These are phyloP conservation scores for Lochmaea crataegi DNA, from an alignment of 2,888 invertebrate species.

Conservation along the genomic window DNA sequence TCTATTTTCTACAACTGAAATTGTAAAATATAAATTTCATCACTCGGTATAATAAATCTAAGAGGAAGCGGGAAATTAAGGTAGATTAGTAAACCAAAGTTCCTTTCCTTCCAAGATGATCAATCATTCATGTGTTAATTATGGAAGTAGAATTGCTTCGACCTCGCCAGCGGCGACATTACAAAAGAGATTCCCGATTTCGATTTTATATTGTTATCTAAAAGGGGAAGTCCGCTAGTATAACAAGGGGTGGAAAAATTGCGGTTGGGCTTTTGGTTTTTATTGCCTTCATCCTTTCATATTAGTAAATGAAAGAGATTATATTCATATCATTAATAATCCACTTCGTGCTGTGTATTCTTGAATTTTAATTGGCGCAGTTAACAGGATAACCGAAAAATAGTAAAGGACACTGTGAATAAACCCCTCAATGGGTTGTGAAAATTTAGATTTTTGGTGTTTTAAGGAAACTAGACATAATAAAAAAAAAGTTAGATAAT, in stretches of 20 bases:
- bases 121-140: conserved; percentile 47
- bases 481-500: no score
- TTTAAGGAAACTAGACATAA: no score
- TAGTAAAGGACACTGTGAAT: no score
- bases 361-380: neutral
- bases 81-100: conserved; percentile 37
- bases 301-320: conserved; percentile 6
- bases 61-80: conserved; percentile 35
- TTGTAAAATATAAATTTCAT: conserved; percentile 25
- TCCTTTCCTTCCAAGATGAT: conserved; percentile 40
- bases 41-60: conserved; percentile 37
- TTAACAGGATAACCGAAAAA: neutral
- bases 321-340: neutral
- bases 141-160: conserved; percentile 39
- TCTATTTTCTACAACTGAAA: conserved; percentile 5
- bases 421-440: no score
- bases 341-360: neutral
- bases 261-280: conserved; percentile 1
- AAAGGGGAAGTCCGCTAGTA: neutral
- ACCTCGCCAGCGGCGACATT: conserved; percentile 22
- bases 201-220: neutral
- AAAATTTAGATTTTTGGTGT: no score
- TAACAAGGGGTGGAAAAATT: neutral
- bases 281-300: neutral
- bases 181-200: conserved; percentile 9